Percentiles rank a stretch among this genome's conserved stretches.
Evolutionary conservation across 2,888 invertebrate genomes (phyloP).

Genomic region (Synergus umbraculus): DNA sequence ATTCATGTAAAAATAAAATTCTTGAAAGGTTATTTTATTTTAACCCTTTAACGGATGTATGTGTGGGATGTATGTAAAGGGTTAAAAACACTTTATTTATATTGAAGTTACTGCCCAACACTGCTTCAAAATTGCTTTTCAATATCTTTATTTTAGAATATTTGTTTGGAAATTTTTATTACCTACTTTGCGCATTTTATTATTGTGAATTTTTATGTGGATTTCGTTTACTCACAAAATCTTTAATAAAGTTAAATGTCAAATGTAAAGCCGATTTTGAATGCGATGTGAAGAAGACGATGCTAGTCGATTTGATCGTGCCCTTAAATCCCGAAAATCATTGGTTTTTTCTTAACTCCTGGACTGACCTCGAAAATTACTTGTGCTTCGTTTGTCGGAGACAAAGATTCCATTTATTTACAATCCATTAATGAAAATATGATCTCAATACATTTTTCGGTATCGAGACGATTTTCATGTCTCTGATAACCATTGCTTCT

Average conservation of each 20-base stretch:
- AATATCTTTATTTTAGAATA: not conserved
- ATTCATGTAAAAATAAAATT: too few relatives aligned
- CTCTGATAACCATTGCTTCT: not conserved
- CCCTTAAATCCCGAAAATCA: conserved; percentile 57
- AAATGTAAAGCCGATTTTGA: conserved; percentile 8
- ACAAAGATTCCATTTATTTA: not conserved
- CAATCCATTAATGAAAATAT: not conserved
- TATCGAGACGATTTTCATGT: not conserved
- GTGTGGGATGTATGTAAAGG: too few relatives aligned
- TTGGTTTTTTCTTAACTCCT: conserved; percentile 50
- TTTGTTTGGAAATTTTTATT: not conserved
- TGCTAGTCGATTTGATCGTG: conserved; percentile 45
- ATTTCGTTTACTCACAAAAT: too few relatives aligned
- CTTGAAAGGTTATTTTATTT: too few relatives aligned
- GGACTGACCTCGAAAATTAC: conserved; percentile 9
- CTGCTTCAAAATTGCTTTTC: not conserved
- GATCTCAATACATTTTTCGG: not conserved
- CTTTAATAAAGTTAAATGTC: not conserved
- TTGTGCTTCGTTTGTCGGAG: not conserved
- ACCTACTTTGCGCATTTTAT: not conserved
- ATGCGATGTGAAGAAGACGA: not conserved
- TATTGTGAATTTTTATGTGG: not conserved
- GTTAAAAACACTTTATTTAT: too few relatives aligned
- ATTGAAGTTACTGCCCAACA: not conserved
- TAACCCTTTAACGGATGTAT: too few relatives aligned